phyloP scores from a whole-genome alignment of 1,140 invertebrate genomes.

The Matsumurasca onukii region DNA sequence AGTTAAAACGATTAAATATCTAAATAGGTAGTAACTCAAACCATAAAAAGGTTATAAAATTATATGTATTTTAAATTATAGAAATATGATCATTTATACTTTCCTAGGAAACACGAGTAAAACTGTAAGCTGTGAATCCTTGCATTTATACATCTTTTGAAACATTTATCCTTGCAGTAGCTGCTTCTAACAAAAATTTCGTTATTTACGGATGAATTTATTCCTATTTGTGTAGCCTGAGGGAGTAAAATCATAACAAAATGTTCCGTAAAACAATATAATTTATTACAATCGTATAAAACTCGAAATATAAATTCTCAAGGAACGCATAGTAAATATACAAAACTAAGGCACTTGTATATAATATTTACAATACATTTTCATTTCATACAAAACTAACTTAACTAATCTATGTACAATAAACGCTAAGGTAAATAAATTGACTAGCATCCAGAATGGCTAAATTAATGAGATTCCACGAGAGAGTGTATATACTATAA shows the following conservation, averaged over 20 bases:
- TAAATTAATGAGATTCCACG: constrained; percentile 23
- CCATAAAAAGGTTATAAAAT: no score
- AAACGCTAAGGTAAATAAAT: constrained; percentile 1
- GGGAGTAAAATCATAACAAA: neutral
- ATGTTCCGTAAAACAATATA: constrained; percentile 25
- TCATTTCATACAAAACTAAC: constrained; percentile 24
- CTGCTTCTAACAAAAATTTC: no score
- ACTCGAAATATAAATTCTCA: constrained; percentile 26
- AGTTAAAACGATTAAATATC: no score
- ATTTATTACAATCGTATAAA: constrained; percentile 29
- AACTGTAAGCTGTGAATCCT: no score
- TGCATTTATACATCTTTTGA: no score
- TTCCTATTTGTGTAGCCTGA: neutral
- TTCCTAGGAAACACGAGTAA: no score
- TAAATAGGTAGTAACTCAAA: no score
- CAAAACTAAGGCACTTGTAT: constrained; percentile 32
- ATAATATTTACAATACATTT: constrained; percentile 28
- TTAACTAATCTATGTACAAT: constrained; percentile 23
- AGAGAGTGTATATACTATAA: neutral
- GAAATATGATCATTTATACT: no score
- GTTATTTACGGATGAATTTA: no score
- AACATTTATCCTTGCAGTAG: no score
- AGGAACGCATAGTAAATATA: constrained; percentile 21
- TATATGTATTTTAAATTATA: no score
- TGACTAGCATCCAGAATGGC: constrained; percentile 34